phyloP scores from a whole-genome alignment of 1,140 invertebrate genomes.

The Frieseomelitta varia region DNA sequence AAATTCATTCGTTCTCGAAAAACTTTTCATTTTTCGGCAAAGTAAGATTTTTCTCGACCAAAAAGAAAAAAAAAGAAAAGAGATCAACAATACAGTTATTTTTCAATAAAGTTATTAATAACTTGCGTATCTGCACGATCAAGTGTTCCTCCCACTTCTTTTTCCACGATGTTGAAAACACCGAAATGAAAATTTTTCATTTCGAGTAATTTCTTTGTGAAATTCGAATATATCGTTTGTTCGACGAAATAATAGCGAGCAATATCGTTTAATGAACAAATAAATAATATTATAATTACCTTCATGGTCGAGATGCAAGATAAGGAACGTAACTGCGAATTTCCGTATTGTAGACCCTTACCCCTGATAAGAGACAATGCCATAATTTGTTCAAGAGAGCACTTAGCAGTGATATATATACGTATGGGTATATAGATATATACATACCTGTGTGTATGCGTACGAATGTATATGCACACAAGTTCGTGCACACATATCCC shows the following conservation, averaged over 20 bases:
- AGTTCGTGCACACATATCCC: constrained; percentile 26
- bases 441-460: neutral
- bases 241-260: too few relatives aligned
- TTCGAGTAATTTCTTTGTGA: neutral
- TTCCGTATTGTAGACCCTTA: constrained; percentile 66
- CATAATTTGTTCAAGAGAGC: constrained; percentile 73
- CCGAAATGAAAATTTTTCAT: constrained; percentile 19
- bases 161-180: constrained; percentile 2
- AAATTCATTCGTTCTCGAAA: neutral
- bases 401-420: constrained; percentile 56
- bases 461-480: neutral
- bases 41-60: too few relatives aligned
- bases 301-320: constrained; percentile 75
- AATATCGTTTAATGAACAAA: neutral
- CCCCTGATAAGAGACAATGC: constrained; percentile 77
- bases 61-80: neutral
- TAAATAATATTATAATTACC: constrained; percentile 67
- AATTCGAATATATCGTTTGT: neutral
- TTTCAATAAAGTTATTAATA: neutral
- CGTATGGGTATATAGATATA: constrained; percentile 23
- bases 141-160: neutral
- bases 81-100: neutral
- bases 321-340: constrained; percentile 73
- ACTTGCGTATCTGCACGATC: neutral
- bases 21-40: neutral